A percentile compares a stretch with the other conserved stretches of the same genome.
These are phyloP conservation scores for Mohoua ochrocephala DNA, from an alignment of 2,113 vertebrate genomes.

Conservation along the genomic window DNA sequence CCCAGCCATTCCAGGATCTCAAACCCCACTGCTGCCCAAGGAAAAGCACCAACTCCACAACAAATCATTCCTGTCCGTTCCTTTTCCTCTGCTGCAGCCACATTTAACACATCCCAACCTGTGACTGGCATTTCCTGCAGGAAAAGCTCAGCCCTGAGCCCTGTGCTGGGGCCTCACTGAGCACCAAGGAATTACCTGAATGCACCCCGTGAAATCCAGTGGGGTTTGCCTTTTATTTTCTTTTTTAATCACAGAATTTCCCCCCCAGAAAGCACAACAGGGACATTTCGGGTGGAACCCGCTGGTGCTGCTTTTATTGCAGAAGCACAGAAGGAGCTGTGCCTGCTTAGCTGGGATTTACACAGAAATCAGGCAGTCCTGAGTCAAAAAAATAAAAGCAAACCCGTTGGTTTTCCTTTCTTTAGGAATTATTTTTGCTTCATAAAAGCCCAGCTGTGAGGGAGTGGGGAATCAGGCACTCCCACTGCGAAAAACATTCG, in stretches of 20 bases:
- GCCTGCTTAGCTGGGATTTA: neutral
- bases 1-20: neutral
- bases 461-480: neutral
- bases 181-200: neutral
- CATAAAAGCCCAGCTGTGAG: neutral
- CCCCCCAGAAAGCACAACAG: neutral
- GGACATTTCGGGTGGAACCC: neutral
- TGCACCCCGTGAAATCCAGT: neutral
- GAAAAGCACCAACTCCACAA: neutral
- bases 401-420: neutral
- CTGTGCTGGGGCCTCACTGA: neutral
- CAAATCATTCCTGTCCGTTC: fast-evolving
- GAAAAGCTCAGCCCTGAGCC: neutral
- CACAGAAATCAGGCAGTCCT: neutral
- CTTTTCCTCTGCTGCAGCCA: neutral
- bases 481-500: neutral
- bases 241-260: neutral
- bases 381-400: neutral
- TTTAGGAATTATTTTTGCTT: neutral
- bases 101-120: too few species aligned
- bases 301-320: neutral
- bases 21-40: neutral
- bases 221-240: neutral
- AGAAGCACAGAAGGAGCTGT: neutral
- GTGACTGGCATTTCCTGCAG: neutral